phyloP scores from a whole-genome alignment of 2,888 invertebrate genomes.

The Polyommatus icarus region DNA sequence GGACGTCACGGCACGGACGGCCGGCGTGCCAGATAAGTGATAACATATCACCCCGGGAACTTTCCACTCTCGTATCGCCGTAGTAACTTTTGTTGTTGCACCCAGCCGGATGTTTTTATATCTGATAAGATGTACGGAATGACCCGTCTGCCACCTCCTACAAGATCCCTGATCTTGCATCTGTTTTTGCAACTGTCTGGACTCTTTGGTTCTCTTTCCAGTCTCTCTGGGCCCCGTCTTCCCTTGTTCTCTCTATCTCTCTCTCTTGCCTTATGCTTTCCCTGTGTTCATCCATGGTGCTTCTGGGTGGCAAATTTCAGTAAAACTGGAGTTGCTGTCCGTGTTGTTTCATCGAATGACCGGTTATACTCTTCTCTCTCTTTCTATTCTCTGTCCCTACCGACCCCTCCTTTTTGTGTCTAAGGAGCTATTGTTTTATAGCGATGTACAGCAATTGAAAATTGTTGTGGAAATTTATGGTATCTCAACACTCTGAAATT shows the following conservation, averaged over 20 bases:
- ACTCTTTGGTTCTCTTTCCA: background rate
- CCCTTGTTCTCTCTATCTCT: too few species aligned
- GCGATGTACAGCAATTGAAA: too few species aligned
- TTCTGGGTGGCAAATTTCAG: background rate
- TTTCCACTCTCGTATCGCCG: constrained; percentile 46
- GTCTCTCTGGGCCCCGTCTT: too few species aligned
- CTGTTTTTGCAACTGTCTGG: background rate
- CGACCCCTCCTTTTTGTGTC: too few species aligned
- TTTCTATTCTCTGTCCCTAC: too few species aligned
- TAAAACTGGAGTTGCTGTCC: background rate
- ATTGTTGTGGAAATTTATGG: too few species aligned
- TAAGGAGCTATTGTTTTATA: too few species aligned
- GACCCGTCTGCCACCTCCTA: background rate
- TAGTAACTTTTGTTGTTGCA: constrained; percentile 39
- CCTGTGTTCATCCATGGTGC: background rate
- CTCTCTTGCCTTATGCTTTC: too few species aligned
- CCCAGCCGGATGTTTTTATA: constrained; percentile 39
- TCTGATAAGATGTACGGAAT: constrained; percentile 22
- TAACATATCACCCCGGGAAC: constrained; percentile 48
- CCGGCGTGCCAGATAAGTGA: constrained; percentile 47
- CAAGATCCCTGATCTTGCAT: constrained; percentile 20
- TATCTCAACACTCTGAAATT: too few species aligned
- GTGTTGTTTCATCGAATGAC: background rate
- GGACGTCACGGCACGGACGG: constrained; percentile 41
- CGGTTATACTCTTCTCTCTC: background rate